Base-by-base conservation (phyloP, 2,113 vertebrate species). In the Proterorhinus semilunaris region DNA sequence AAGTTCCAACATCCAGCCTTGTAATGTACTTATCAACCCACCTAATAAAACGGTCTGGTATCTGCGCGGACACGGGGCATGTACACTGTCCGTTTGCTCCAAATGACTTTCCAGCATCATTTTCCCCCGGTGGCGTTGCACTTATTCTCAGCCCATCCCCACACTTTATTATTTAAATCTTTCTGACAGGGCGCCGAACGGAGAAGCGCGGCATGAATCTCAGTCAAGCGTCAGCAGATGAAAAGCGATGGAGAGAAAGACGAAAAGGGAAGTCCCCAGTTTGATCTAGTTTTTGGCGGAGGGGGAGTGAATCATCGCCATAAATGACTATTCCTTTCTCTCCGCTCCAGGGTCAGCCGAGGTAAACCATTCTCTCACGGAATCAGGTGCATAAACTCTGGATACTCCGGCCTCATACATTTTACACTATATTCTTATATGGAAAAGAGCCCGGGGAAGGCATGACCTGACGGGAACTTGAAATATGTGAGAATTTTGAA, bases 241-340 rank as follows among this genome's bases (percentile, higher is more conserved):
- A 66, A 71, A 70, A 68, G 8, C 77, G 65, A 44, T 78, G 48
- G 16, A 52, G 51, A n/a, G 51, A 52, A 10, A 17, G 52, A 51
- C 82, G 75, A 72, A 72, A 54, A 71, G 75, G 82, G 84, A 87
- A 82, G 82, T 88, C 83, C 83, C 16, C 87, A 72, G 52, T 81
- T 71, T 82, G 69, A 79, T 89, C 84, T 83, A 66, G 68, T 66
- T 81, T 36, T 69, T 69, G 77, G 73, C 63, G 43, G 75, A 71
- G 57, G 65, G 75, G 49, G 62, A 87, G 65, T 88, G 89, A 91
- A 84, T 87, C 84, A 88, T 79, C 27, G 57, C 76, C 71, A 64
- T 80, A 65, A 89, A 87, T 83, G 69, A 86, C 74, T 88, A 84
- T 91, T 76, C 79, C 83, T 82, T 77, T 64, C 68, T 73, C 53